phyloP scores from a whole-genome alignment of 1,140 invertebrate genomes.

The Pristionchus pacificus region DNA sequence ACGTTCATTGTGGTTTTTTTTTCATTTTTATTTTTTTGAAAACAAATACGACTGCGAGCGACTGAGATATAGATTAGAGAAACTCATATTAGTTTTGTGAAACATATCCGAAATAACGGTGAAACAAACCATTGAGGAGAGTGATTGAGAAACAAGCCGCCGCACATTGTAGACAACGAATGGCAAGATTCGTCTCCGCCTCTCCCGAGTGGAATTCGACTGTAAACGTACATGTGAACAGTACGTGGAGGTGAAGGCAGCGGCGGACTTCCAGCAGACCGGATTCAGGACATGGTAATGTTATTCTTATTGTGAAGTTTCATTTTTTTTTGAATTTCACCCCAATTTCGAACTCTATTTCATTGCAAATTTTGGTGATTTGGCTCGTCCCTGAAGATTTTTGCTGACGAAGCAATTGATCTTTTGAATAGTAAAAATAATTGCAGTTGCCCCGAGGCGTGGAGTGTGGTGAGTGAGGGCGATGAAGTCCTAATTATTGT shows the following conservation, averaged over 20 bases:
- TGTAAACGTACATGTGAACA: slow-evolving; percentile 53
- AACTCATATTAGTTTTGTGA: too few relatives aligned
- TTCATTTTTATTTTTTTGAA: too few relatives aligned
- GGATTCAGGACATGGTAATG: slow-evolving; percentile 54
- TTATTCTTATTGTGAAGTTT: too few relatives aligned
- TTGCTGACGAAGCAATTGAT: too few relatives aligned
- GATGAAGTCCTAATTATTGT: slow-evolving; percentile 8
- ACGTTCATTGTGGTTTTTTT: neutral
- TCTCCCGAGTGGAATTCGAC: slow-evolving; percentile 44
- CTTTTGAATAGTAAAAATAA: neutral
- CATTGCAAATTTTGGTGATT: too few relatives aligned
- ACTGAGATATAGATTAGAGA: too few relatives aligned
- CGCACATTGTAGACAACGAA: slow-evolving; percentile 19
- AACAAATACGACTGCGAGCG: too few relatives aligned
- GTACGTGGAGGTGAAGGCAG: slow-evolving; percentile 54
- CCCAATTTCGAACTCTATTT: too few relatives aligned
- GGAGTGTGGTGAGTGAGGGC: slow-evolving; percentile 16
- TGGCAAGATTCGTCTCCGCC: slow-evolving; percentile 49
- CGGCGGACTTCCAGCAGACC: slow-evolving; percentile 57
- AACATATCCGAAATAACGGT: slow-evolving; percentile 27
- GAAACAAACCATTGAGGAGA: slow-evolving; percentile 16
- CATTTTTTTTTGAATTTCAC: too few relatives aligned
- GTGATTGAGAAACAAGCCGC: too few relatives aligned
- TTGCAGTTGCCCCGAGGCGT: neutral
- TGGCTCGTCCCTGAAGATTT: too few relatives aligned